Evolutionary conservation across 2,797 vertebrate genomes (phyloP).

Genomic region (Oophaga sylvatica): DNA sequence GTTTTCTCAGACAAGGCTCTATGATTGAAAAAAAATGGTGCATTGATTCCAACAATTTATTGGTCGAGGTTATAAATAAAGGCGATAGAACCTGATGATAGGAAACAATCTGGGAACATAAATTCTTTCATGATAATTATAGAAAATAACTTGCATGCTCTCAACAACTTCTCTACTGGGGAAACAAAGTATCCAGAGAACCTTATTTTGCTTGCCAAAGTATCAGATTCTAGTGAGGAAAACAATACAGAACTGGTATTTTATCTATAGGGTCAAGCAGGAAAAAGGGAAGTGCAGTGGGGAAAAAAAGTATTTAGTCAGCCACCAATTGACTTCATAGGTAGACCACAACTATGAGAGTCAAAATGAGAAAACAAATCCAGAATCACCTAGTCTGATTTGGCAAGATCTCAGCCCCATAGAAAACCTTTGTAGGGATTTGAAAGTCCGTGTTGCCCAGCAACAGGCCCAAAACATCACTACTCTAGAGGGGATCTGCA

Average conservation of each 20-base stretch:
- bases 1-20: neutral
- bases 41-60: constrained; percentile 2
- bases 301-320: too few species aligned
- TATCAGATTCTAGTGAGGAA: neutral
- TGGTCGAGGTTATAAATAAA: neutral
- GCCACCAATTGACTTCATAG: too few species aligned
- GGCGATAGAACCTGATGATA: neutral
- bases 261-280: too few species aligned
- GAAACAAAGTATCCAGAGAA: neutral
- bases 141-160: neutral
- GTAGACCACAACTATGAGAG: too few species aligned
- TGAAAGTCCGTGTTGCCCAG: too few species aligned
- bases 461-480: too few species aligned
- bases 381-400: too few species aligned
- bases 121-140: neutral
- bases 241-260: neutral
- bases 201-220: neutral
- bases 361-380: too few species aligned
- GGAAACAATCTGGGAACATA: constrained; percentile 7
- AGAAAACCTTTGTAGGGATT: too few species aligned
- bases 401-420: too few species aligned
- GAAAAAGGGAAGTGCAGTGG: neutral
- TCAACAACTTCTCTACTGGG: neutral
- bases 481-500: too few species aligned
- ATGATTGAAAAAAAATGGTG: constrained; percentile 1